Conservation (phyloP, 1,140 invertebrate genomes). For the Ips nitidus region DNA sequence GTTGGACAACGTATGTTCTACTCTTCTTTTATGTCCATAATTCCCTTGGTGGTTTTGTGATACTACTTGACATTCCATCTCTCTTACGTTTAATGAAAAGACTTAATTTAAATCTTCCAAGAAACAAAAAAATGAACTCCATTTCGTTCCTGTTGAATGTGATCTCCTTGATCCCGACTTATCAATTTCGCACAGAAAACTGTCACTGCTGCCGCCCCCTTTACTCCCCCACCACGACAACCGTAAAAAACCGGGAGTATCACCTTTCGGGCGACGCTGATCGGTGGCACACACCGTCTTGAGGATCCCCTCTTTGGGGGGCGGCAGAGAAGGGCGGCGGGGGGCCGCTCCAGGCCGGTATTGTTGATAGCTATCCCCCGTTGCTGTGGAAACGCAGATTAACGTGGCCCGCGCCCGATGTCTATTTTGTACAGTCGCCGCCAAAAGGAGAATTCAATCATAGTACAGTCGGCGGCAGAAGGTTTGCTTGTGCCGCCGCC, state of each 20-base stretch:
- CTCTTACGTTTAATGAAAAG: too few relatives aligned
- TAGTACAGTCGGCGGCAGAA: constrained; percentile 46
- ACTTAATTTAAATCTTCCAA: too few relatives aligned
- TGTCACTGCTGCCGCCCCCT: too few relatives aligned
- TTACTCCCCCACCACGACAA: too few relatives aligned
- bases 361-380: constrained; percentile 55
- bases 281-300: constrained; percentile 33
- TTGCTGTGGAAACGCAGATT: constrained; percentile 53
- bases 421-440: constrained; percentile 52
- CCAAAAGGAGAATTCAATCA: constrained; percentile 50
- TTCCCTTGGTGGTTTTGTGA: too few relatives aligned
- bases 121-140: too few relatives aligned
- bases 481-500: constrained; percentile 11
- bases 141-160: too few relatives aligned
- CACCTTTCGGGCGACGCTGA: constrained; percentile 19
- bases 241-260: background rate
- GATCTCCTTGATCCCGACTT: too few relatives aligned
- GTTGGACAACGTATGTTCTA: too few relatives aligned
- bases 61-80: too few relatives aligned
- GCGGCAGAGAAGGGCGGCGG: constrained; percentile 11
- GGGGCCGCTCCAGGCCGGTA: constrained; percentile 46
- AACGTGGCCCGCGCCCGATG: constrained; percentile 53
- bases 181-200: too few relatives aligned
- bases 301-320: constrained; percentile 19
- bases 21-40: too few relatives aligned